Conservation (phyloP, 30 jellyfish, hydroid and myxozoan species). For the Pseudorhiza aurosa region DNA sequence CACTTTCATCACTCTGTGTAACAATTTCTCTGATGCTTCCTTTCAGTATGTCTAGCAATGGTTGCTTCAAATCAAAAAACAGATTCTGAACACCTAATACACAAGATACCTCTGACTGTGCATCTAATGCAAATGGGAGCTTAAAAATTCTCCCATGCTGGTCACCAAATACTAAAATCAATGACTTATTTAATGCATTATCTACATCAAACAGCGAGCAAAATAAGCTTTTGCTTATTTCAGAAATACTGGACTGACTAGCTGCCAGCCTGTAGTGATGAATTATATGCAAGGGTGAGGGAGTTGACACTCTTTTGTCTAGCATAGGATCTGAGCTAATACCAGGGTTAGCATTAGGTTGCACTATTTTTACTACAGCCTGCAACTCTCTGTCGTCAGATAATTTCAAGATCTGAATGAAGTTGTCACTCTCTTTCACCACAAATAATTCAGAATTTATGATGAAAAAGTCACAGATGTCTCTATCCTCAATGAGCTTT, state of each 20-base stretch:
- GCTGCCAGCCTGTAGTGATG: background rate
- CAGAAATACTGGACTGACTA: background rate
- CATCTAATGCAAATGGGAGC: background rate
- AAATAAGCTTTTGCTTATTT: slow-evolving; percentile 1
- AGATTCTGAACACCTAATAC: background rate
- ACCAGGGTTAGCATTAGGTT: too few relatives aligned
- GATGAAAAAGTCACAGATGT: background rate
- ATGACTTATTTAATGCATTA: background rate
- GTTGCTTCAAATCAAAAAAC: slow-evolving; percentile 2
- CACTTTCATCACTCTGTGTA: background rate
- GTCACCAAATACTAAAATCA: background rate
- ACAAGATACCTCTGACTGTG: background rate
- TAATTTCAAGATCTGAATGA: background rate
- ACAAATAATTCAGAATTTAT: background rate
- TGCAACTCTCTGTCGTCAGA: background rate
- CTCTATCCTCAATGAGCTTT: background rate
- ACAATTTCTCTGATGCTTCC: background rate
- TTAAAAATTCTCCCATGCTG: background rate
- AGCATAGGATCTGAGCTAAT: background rate
- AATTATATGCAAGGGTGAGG: background rate
- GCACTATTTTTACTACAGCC: background rate
- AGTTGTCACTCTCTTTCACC: background rate
- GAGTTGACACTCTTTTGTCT: background rate
- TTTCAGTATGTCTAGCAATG: background rate
- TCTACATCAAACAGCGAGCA: background rate